Evolutionary conservation across 2,113 vertebrate genomes (phyloP).

Genomic region (Phyllopteryx taeniolatus): DNA sequence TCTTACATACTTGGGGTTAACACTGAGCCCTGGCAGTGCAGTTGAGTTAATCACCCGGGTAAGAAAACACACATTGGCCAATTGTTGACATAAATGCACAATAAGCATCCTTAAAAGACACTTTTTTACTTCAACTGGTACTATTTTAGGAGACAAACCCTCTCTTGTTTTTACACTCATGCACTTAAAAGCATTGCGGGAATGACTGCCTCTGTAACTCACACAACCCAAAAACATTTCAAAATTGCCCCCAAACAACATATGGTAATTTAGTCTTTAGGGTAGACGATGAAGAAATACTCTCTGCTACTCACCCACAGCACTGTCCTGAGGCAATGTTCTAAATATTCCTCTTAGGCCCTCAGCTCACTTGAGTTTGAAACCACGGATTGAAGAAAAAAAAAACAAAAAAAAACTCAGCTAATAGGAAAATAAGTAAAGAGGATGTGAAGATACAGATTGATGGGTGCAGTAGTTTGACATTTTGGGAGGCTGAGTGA

Average conservation of each 20-base stretch:
- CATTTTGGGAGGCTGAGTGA: not conserved
- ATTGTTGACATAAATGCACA: too few species aligned
- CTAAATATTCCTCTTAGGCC: slow-evolving; percentile 39
- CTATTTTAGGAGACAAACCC: not conserved
- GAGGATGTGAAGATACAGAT: slow-evolving; percentile 15
- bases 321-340: slow-evolving; percentile 41
- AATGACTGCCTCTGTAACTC: not conserved
- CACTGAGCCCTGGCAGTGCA: too few species aligned
- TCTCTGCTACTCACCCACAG: slow-evolving; percentile 38
- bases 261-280: slow-evolving; percentile 43
- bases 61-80: too few species aligned
- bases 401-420: slow-evolving; percentile 6
- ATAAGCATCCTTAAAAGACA: too few species aligned
- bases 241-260: slow-evolving; percentile 29
- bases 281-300: slow-evolving; percentile 11
- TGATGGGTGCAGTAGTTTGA: slow-evolving; percentile 7
- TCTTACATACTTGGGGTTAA: not conserved
- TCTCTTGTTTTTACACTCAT: not conserved
- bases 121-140: not conserved
- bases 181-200: not conserved
- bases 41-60: too few species aligned
- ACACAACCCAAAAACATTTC: not conserved
- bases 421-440: slow-evolving; percentile 25
- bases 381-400: slow-evolving; percentile 20
- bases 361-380: slow-evolving; percentile 25